Evolutionary conservation across 2,113 vertebrate genomes (phyloP).

Genomic region (Apus apus): DNA sequence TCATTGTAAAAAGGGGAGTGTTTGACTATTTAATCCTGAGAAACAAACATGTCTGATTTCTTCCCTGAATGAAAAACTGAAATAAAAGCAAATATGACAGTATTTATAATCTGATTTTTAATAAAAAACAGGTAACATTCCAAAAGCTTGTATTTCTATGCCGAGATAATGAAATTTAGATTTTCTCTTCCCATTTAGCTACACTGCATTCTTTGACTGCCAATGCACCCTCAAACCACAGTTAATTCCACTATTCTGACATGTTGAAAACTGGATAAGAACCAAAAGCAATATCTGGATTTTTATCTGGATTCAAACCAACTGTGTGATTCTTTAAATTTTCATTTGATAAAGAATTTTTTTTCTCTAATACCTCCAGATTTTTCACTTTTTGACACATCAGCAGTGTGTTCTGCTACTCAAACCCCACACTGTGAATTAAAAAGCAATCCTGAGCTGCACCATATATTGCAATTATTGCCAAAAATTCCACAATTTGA

Average conservation of each 20-base stretch:
- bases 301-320: neutral
- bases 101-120: neutral
- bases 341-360: neutral
- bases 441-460: neutral
- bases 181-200: neutral
- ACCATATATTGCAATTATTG: neutral
- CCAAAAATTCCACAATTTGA: neutral
- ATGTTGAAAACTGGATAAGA: neutral
- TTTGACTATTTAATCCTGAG: neutral
- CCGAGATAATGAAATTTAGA: neutral
- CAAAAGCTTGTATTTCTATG: neutral
- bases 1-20: neutral
- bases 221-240: neutral
- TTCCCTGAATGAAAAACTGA: neutral
- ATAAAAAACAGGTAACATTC: neutral
- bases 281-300: neutral
- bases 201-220: neutral
- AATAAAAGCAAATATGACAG: neutral
- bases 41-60: neutral
- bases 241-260: neutral
- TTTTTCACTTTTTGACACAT: neutral
- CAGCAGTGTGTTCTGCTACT: neutral
- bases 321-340: neutral
- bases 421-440: neutral
- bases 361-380: rapidly evolving